phyloP scores from a whole-genome alignment of 1,140 invertebrate genomes.

The Anadara kagoshimensis region DNA sequence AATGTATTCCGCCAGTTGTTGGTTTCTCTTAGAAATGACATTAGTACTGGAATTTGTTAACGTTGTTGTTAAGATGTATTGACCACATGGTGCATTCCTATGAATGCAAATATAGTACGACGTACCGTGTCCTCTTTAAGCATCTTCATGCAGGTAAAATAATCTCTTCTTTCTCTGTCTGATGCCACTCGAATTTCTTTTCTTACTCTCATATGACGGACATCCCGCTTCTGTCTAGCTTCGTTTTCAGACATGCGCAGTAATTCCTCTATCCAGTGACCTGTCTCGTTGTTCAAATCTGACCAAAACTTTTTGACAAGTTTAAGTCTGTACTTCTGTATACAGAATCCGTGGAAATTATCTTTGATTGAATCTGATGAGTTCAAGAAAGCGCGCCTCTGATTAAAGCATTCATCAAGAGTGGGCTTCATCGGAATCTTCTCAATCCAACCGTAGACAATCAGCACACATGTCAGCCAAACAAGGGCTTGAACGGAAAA shows the following conservation, averaged over 20 bases:
- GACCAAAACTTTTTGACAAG: conserved; percentile 9
- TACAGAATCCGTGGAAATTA: conserved; percentile 34
- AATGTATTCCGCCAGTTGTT: too few relatives aligned
- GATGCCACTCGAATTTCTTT: conserved; percentile 69
- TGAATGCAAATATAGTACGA: too few relatives aligned
- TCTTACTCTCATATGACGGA: conserved; percentile 8
- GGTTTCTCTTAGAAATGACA: too few relatives aligned
- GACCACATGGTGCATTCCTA: too few relatives aligned
- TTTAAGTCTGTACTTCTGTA: conserved; percentile 37
- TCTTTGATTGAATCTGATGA: conserved; percentile 29
- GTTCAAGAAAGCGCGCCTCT: conserved; percentile 26
- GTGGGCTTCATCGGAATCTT: neutral
- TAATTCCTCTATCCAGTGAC: conserved; percentile 37
- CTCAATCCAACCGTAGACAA: too few relatives aligned
- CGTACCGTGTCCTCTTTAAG: conserved; percentile 71
- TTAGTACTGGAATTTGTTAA: too few relatives aligned
- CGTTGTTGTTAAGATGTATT: too few relatives aligned
- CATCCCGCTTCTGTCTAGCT: conserved; percentile 31
- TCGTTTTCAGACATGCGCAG: conserved; percentile 39
- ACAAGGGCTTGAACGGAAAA: neutral
- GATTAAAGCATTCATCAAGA: conserved; percentile 27
- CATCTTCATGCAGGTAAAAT: conserved; percentile 66
- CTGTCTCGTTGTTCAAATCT: conserved; percentile 38
- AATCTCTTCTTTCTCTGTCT: conserved; percentile 61
- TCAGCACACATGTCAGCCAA: too few relatives aligned